Conservation (phyloP, 1,140 invertebrate genomes). For the Ceratina calcarata region DNA sequence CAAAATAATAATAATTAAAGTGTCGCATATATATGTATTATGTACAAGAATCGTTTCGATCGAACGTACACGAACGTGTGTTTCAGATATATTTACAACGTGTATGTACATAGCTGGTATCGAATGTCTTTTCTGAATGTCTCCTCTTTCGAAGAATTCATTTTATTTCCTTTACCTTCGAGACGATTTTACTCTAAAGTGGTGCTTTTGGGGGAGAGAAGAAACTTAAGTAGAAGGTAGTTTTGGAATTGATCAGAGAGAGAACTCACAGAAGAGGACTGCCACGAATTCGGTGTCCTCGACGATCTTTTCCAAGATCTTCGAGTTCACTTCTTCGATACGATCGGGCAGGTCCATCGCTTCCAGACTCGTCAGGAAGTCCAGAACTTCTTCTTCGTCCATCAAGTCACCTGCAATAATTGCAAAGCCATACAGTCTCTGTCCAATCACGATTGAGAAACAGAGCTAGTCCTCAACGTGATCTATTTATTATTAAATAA, state of each 20-base stretch:
- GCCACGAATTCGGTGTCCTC: constrained; percentile 96
- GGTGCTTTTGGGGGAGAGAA: constrained; percentile 5
- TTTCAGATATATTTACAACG: background rate
- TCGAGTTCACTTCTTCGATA: constrained; percentile 96
- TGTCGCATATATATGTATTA: constrained; percentile 3
- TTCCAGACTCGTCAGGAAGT: constrained; percentile 95
- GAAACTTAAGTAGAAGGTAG: background rate
- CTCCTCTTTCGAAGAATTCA: too few species aligned
- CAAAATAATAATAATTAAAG: constrained; percentile 46
- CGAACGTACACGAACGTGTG: background rate
- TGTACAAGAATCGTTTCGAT: constrained; percentile 12
- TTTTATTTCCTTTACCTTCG: too few species aligned
- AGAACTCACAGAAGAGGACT: constrained; percentile 95
- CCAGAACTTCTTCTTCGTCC: constrained; percentile 95
- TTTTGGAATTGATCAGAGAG: background rate
- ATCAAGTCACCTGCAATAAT: constrained; percentile 90
- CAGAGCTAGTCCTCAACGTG: too few species aligned
- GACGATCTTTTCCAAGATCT: constrained; percentile 94
- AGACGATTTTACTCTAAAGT: background rate
- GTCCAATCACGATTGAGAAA: background rate
- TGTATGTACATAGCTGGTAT: constrained; percentile 11
- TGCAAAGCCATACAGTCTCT: background rate
- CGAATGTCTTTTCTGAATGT: background rate
- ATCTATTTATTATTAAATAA: background rate
- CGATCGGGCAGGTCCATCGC: constrained; percentile 97